Evolutionary conservation across 2,797 vertebrate genomes (phyloP).

Genomic region (Dromococcyx pavoninus): DNA sequence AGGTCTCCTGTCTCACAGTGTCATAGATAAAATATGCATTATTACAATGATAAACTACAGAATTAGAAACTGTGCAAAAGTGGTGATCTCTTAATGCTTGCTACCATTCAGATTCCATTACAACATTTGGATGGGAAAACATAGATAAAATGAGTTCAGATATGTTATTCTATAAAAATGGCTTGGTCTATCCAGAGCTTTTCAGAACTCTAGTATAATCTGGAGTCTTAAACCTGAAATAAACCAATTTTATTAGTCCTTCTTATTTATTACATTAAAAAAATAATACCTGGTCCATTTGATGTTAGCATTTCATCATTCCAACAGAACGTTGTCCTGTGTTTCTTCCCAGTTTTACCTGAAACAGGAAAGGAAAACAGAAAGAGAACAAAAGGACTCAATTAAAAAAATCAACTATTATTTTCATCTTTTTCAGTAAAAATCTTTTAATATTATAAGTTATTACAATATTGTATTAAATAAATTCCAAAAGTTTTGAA

Average conservation of each 20-base stretch:
- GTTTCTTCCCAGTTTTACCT: background rate
- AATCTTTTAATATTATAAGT: background rate
- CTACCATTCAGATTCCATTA: background rate
- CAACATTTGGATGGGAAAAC: background rate
- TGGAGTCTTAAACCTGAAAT: background rate
- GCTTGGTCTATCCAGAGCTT: background rate
- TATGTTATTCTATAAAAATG: background rate
- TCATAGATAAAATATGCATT: background rate
- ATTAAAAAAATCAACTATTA: background rate
- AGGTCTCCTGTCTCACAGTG: background rate
- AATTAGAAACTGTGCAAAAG: background rate
- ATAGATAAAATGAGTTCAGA: background rate
- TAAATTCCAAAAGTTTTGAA: background rate
- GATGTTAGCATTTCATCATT: background rate
- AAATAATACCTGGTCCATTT: constrained; percentile 20
- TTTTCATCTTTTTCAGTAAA: background rate
- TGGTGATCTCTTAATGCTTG: background rate
- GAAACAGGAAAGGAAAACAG: background rate
- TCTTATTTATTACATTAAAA: background rate
- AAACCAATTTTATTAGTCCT: background rate
- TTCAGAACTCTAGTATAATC: background rate
- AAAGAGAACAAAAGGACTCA: background rate
- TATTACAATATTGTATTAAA: background rate
- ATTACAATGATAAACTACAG: background rate
- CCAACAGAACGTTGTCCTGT: background rate